Evolutionary conservation across 2,797 vertebrate genomes (phyloP).

Genomic region (Remorina albescens): DNA sequence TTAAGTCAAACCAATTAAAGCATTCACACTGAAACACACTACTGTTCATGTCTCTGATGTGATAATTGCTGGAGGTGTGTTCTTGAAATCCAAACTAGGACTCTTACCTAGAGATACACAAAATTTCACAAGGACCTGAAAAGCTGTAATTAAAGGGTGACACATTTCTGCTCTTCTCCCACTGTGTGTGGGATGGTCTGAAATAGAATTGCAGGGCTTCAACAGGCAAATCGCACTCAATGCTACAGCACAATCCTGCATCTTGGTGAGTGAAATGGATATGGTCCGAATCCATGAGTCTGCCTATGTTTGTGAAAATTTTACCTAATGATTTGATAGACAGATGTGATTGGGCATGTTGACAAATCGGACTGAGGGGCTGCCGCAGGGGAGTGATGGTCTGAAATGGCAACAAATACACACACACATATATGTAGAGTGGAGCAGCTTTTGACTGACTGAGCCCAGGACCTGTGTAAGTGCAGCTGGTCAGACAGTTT

Average conservation of each 20-base stretch:
- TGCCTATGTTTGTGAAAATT: constrained; percentile 35
- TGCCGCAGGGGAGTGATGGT: constrained; percentile 22
- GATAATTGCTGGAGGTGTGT: constrained; percentile 77
- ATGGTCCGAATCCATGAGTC: constrained; percentile 32
- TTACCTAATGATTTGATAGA: constrained; percentile 47
- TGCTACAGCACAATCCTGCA: constrained; percentile 53
- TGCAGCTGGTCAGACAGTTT: constrained; percentile 34
- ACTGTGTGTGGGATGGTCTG: constrained; percentile 83
- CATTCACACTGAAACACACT: constrained; percentile 1
- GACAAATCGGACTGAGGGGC: constrained; percentile 40
- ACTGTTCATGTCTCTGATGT: constrained; percentile 62
- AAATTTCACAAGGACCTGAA: constrained; percentile 78
- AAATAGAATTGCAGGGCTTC: constrained; percentile 83
- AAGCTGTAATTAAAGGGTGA: constrained; percentile 85
- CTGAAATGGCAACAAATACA: constrained; percentile 34
- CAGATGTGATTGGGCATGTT: constrained; percentile 45
- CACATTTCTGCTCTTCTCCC: constrained; percentile 82
- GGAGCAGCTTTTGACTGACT: constrained; percentile 34
- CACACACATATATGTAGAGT: background rate
- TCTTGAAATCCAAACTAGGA: constrained; percentile 74
- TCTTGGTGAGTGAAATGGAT: constrained; percentile 56
- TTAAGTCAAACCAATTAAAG: constrained; percentile 49
- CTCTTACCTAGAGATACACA: constrained; percentile 77
- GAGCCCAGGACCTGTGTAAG: constrained; percentile 45
- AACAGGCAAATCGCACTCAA: constrained; percentile 72